These are phyloP conservation scores for Psilopsiagon aurifrons DNA, from an alignment of 2,113 vertebrate genomes.

Conservation along the genomic window DNA sequence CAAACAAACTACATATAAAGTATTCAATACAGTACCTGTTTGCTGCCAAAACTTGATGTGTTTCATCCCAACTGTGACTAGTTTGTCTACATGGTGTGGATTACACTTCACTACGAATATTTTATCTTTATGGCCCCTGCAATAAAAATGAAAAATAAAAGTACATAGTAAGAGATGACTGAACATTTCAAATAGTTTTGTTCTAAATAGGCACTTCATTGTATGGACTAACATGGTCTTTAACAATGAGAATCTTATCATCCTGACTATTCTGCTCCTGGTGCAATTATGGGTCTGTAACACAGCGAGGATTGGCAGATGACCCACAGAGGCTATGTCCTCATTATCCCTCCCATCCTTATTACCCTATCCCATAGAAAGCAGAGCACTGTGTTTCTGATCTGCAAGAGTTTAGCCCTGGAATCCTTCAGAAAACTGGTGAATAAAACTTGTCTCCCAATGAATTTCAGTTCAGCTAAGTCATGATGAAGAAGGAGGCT, in stretches of 20 bases:
- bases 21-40: constrained; percentile 81
- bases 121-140: constrained; percentile 95
- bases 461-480: background rate
- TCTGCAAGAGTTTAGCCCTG: background rate
- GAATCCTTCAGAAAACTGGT: background rate
- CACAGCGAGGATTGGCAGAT: rapidly evolving
- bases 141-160: constrained; percentile 34
- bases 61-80: constrained; percentile 94
- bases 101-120: constrained; percentile 95
- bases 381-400: rapidly evolving
- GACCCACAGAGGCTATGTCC: background rate
- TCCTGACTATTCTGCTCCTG: background rate
- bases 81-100: constrained; percentile 90
- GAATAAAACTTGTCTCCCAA: background rate
- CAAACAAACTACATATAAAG: background rate
- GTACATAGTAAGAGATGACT: background rate
- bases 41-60: constrained; percentile 99
- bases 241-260: background rate
- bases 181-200: background rate
- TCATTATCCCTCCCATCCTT: background rate
- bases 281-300: background rate
- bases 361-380: background rate
- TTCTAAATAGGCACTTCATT: background rate
- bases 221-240: background rate
- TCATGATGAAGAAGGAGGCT: background rate